These are phyloP conservation scores for Cyprinodon variegatus DNA, from an alignment of 2,113 vertebrate genomes.

Conservation along the genomic window DNA sequence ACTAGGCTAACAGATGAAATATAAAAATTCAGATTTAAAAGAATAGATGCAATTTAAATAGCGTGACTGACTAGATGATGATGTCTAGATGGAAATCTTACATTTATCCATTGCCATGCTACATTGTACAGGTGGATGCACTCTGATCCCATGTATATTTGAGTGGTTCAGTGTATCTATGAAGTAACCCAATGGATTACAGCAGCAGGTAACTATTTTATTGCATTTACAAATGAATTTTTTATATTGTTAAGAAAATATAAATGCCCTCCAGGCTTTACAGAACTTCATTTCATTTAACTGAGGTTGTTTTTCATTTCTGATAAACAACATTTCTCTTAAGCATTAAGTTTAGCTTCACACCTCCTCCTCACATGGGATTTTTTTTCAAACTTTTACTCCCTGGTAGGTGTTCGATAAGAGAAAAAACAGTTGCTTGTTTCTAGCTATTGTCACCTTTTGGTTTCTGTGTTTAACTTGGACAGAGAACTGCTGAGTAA, in stretches of 20 bases:
- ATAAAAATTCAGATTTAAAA: no score
- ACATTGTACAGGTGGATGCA: not conserved
- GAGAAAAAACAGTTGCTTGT: not conserved
- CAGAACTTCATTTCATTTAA: not conserved
- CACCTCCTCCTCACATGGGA: constrained; percentile 29
- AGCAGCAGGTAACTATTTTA: not conserved
- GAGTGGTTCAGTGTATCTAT: not conserved
- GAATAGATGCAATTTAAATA: no score
- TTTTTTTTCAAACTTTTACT: constrained; percentile 27
- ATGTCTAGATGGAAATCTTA: no score
- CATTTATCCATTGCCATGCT: no score
- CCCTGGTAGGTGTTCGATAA: constrained; percentile 18
- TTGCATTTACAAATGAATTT: no score
- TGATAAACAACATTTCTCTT: constrained; percentile 23
- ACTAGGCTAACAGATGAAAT: no score
- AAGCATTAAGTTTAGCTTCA: constrained; percentile 2
- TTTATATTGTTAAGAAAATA: not conserved
- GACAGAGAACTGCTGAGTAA: constrained; percentile 18
- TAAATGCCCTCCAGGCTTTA: not conserved
- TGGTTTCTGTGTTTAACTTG: constrained; percentile 19
- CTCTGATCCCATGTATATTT: not conserved
- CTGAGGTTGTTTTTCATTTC: constrained; percentile 10
- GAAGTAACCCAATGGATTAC: no score
- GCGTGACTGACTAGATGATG: no score
- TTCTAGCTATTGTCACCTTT: not conserved